Evolutionary conservation across 2,888 invertebrate genomes (phyloP).

Genomic region (Microplitis deprimator): DNA sequence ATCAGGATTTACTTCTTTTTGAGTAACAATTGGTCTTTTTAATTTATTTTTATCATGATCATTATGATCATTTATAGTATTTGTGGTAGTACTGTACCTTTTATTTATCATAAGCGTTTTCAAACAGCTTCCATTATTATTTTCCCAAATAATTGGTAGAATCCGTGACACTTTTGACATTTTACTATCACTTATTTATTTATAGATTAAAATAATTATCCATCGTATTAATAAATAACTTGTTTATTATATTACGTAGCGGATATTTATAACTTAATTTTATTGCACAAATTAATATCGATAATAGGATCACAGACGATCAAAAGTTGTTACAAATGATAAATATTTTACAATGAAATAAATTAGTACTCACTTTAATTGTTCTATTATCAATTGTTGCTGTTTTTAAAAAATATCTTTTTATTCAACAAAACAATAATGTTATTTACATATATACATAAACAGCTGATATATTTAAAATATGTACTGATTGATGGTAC

Average conservation of each 20-base stretch:
- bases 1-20: slow-evolving; percentile 38
- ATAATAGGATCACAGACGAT: background rate
- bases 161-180: slow-evolving; percentile 44
- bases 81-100: slow-evolving; percentile 11
- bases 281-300: background rate
- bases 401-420: background rate
- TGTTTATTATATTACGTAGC: background rate
- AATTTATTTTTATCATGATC: slow-evolving; percentile 6
- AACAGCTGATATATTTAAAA: background rate
- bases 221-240: background rate
- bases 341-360: background rate
- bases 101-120: slow-evolving; percentile 26
- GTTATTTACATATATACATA: background rate
- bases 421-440: background rate
- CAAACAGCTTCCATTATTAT: slow-evolving; percentile 26
- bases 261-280: background rate
- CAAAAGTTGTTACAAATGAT: background rate
- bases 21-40: slow-evolving; percentile 44
- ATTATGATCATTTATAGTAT: slow-evolving; percentile 25
- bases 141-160: slow-evolving; percentile 40
- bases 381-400: background rate
- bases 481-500: background rate
- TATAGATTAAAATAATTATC: background rate
- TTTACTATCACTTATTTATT: slow-evolving; percentile 6
- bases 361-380: background rate